phyloP scores from a whole-genome alignment of 2,888 invertebrate species.

The Drosophila borealis region DNA sequence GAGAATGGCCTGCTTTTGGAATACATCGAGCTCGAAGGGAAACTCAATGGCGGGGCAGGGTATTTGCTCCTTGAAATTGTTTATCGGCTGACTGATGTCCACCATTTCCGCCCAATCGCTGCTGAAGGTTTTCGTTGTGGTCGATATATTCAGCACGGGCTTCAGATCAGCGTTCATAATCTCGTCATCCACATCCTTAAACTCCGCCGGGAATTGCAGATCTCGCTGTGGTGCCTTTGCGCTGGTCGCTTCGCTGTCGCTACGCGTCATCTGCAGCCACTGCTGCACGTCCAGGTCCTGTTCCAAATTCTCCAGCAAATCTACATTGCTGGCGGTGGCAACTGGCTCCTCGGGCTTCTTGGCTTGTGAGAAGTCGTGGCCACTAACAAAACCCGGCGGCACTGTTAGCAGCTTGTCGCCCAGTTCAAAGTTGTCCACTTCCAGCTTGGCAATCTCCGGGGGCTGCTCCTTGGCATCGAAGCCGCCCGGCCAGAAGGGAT shows the following conservation, averaged over 20 bases:
- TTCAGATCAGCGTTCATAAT: conserved; percentile 85
- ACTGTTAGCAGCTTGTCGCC: conserved; percentile 85
- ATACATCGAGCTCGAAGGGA: conserved; percentile 97
- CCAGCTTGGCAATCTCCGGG: conserved; percentile 84
- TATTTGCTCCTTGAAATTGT: conserved; percentile 92
- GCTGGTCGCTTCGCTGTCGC: conserved; percentile 16
- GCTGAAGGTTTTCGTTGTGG: conserved; percentile 83
- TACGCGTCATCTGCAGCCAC: conserved; percentile 79
- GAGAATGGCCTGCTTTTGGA: conserved; percentile 98
- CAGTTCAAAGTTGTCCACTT: conserved; percentile 84
- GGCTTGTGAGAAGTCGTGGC: conserved; percentile 86
- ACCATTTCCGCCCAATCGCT: conserved; percentile 95
- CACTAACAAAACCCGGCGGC: conserved; percentile 89
- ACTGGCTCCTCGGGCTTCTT: conserved; percentile 6
- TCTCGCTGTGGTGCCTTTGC: conserved; percentile 6
- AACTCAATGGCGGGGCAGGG: conserved; percentile 94
- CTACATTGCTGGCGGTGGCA: conserved; percentile 68
- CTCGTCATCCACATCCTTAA: conserved; percentile 80
- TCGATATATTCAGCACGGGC: conserved; percentile 90
- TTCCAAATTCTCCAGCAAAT: conserved; percentile 82
- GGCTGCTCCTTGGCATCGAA: conserved; percentile 87
- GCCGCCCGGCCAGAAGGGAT: conserved; percentile 95
- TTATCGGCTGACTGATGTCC: conserved; percentile 92
- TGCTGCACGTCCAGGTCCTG: conserved; percentile 82
- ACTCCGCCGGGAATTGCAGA: conserved; percentile 57